Conservation (phyloP, 2,888 invertebrate species). For the Harpalus rubripes region DNA sequence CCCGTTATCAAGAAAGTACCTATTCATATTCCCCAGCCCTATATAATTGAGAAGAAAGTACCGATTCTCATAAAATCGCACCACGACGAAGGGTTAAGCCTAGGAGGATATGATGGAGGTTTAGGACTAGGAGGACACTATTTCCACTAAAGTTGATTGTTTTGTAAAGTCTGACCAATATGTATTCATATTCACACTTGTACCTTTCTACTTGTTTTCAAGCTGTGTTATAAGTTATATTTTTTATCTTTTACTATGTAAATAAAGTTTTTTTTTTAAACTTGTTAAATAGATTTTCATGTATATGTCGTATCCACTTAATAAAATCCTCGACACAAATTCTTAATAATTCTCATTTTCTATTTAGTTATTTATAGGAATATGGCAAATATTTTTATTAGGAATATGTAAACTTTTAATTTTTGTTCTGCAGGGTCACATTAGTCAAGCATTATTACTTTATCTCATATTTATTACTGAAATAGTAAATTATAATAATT, state of each 20-base stretch:
- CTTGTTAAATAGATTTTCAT: neutral
- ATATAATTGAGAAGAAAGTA: conserved; percentile 80
- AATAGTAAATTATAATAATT: no score
- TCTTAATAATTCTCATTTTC: no score
- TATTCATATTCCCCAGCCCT: conserved; percentile 79
- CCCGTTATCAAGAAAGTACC: conserved; percentile 80
- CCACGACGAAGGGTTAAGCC: conserved; percentile 69
- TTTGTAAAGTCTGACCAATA: conserved; percentile 42
- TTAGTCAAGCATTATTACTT: no score
- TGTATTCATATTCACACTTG: conserved; percentile 43
- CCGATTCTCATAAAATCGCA: conserved; percentile 74
- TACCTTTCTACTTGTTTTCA: conserved; percentile 48
- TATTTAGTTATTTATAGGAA: neutral
- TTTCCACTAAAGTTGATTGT: conserved; percentile 55
- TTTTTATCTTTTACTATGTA: conserved; percentile 57
- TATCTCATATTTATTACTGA: no score
- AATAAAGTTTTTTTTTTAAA: conserved; percentile 51
- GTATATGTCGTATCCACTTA: no score
- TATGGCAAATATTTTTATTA: no score
- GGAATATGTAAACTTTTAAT: no score
- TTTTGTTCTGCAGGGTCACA: no score
- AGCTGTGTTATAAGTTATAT: conserved; percentile 55
- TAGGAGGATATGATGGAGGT: conserved; percentile 61
- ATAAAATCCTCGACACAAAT: no score
- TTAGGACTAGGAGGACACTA: conserved; percentile 49